Conservation (phyloP, 2,797 vertebrate species). For the Arctocebus calabarensis region DNA sequence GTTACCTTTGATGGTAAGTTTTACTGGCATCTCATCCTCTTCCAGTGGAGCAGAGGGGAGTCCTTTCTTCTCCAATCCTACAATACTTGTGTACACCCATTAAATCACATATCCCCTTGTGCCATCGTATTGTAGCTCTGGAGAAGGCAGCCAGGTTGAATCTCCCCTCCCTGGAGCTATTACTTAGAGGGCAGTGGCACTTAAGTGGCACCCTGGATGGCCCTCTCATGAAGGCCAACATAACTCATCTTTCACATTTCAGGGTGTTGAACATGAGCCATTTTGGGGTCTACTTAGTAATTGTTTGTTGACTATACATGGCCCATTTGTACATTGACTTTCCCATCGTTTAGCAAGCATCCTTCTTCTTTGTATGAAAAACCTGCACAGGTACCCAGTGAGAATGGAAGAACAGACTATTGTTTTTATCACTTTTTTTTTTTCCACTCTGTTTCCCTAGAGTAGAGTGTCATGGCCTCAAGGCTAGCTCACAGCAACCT, state of each 20-base stretch:
- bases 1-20: background rate
- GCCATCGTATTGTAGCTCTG: background rate
- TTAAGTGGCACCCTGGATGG: background rate
- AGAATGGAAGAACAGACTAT: background rate
- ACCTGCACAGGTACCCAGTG: background rate
- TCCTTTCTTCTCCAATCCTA: background rate
- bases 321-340: background rate
- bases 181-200: too few species aligned
- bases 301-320: background rate
- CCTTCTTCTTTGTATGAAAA: background rate
- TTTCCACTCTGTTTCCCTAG: too few species aligned
- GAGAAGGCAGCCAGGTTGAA: background rate
- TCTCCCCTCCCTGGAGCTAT: background rate
- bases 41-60: background rate
- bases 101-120: accelerated
- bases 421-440: too few species aligned
- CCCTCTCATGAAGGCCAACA: background rate
- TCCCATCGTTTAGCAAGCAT: background rate
- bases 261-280: accelerated
- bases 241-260: background rate
- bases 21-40: too few species aligned
- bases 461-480: background rate
- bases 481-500: background rate
- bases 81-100: accelerated
- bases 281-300: background rate